A percentile compares a stretch with the other conserved stretches of the same genome.
Conservation (phyloP, 2,113 vertebrate genomes). For the Oryzias celebensis region DNA sequence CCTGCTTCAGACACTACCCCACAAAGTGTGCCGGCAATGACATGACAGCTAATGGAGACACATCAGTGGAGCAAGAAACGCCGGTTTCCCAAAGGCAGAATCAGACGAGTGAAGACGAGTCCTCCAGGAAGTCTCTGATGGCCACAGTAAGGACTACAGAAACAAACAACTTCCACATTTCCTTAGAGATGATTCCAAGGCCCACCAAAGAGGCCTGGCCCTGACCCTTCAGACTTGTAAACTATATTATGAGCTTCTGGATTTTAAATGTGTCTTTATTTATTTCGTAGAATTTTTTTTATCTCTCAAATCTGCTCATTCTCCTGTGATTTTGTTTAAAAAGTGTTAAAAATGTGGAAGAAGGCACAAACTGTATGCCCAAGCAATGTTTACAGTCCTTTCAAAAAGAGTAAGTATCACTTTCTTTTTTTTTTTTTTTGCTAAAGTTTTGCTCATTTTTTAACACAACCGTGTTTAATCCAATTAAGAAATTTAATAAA, state of each 20-base stretch:
- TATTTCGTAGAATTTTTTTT: neutral
- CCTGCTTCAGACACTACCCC: conserved; percentile 53
- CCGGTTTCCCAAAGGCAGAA: conserved; percentile 12
- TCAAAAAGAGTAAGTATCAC: no score
- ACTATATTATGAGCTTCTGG: conserved; percentile 8
- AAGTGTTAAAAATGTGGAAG: no score
- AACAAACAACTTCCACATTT: conserved; percentile 60
- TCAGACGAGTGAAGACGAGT: conserved; percentile 1
- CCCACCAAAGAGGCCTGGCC: conserved; percentile 63
- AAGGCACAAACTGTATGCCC: no score
- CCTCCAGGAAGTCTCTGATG: conserved; percentile 48
- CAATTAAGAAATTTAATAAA: no score
- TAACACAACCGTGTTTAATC: no score
- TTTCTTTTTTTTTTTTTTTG: no score
- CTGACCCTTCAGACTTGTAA: conserved; percentile 29
- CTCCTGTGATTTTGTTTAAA: no score
- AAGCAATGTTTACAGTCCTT: no score
- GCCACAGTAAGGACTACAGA: conserved; percentile 49
- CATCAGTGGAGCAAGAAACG: conserved; percentile 7
- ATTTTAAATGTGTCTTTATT: conserved; percentile 10
- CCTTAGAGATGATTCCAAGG: conserved; percentile 64
- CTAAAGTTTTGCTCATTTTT: no score
- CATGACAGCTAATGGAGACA: neutral
- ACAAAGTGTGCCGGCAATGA: conserved; percentile 27
- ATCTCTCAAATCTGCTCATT: no score